Evolutionary conservation across 2,797 vertebrate species (phyloP).

Genomic region (Rhadinocentrus ornatus): DNA sequence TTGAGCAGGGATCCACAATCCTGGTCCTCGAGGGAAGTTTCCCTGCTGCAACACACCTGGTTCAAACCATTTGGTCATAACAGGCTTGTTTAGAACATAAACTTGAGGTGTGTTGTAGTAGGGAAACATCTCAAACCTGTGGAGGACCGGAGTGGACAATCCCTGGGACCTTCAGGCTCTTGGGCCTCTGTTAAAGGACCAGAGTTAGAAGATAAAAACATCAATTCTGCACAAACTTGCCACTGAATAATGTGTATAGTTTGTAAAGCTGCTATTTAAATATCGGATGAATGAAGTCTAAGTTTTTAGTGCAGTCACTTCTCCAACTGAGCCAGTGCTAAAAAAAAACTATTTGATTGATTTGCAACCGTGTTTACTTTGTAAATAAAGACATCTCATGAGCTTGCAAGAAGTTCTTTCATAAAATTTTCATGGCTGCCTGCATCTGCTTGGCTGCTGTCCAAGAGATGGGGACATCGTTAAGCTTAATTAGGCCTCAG

Average conservation of each 20-base stretch:
- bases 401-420: constrained; percentile 6
- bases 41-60: no score
- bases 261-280: background rate
- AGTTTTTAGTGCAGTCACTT: background rate
- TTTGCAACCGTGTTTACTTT: constrained; percentile 16
- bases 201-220: no score
- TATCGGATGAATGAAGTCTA: no score
- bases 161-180: no score
- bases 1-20: no score
- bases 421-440: constrained; percentile 34
- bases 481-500: constrained; percentile 47
- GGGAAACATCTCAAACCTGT: no score
- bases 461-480: constrained; percentile 39
- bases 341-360: background rate
- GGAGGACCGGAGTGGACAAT: no score
- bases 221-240: background rate
- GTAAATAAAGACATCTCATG: constrained; percentile 30
- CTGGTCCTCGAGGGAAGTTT: no score
- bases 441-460: constrained; percentile 36
- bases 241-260: background rate
- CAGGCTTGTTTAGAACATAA: no score
- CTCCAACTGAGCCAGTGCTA: background rate
- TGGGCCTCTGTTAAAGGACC: no score
- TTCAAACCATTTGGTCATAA: no score
- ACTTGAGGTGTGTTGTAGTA: no score